Evolutionary conservation across 2,113 vertebrate species (phyloP).

Genomic region (Calonectris borealis): DNA sequence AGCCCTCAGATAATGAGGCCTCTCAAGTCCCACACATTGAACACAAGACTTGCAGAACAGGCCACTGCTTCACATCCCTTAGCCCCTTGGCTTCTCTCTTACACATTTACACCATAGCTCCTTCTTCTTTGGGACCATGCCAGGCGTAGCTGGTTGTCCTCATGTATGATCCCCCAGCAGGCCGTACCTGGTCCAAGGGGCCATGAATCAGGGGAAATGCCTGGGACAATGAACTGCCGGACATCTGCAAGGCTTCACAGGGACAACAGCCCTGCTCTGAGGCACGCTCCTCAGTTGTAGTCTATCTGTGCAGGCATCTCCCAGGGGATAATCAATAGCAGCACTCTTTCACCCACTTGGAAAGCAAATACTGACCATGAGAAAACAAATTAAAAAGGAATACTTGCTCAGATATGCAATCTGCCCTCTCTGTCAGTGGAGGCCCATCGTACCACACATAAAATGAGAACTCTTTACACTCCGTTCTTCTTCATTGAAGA

Average conservation of each 20-base stretch:
- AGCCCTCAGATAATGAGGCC: background rate
- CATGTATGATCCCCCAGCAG: fast-evolving
- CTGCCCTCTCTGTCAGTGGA: background rate
- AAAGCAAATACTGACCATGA: background rate
- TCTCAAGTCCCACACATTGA: fast-evolving
- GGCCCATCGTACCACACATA: no score
- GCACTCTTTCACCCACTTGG: background rate
- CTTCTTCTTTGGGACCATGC: background rate
- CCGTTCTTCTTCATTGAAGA: background rate
- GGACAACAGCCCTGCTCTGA: background rate
- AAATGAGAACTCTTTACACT: background rate
- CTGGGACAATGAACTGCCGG: background rate
- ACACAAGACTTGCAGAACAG: background rate
- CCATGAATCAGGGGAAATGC: background rate
- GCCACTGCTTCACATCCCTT: background rate
- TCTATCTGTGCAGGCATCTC: background rate
- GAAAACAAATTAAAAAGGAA: background rate
- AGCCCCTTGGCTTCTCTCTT: background rate
- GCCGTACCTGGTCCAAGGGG: background rate
- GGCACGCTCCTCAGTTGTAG: fast-evolving
- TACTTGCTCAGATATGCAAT: background rate
- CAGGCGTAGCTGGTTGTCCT: background rate
- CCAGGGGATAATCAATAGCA: background rate
- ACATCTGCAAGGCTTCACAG: background rate
- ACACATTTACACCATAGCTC: fast-evolving